phyloP scores from a whole-genome alignment of 1,140 invertebrate species.

The Bombus soroeensis region DNA sequence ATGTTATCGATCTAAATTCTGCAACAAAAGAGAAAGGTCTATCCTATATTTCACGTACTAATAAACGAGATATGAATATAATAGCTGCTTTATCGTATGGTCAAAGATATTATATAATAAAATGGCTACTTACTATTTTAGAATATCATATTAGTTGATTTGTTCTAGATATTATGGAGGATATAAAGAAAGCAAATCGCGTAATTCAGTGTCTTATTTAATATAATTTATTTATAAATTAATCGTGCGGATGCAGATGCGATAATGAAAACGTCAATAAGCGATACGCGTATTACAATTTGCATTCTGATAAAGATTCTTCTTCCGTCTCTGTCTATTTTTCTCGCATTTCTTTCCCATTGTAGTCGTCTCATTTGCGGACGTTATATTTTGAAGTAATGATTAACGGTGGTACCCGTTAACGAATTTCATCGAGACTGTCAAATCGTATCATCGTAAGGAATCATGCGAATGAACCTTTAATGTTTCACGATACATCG shows the following conservation, averaged over 20 bases:
- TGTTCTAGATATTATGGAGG: neutral
- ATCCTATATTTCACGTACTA: neutral
- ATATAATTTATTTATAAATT: conserved; percentile 84
- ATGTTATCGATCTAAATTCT: too few relatives aligned
- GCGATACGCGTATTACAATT: conserved; percentile 82
- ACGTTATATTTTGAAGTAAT: conserved; percentile 4
- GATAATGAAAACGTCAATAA: conserved; percentile 83
- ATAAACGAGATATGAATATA: neutral
- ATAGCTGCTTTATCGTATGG: too few relatives aligned
- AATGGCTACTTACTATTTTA: neutral
- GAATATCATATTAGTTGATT: neutral
- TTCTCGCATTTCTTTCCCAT: neutral
- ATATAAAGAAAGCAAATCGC: neutral
- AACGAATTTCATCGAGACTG: neutral
- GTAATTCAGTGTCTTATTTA: conserved; percentile 72
- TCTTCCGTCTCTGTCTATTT: conserved; percentile 70
- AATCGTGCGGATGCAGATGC: conserved; percentile 83
- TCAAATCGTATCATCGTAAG: conserved; percentile 8
- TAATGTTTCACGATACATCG: neutral
- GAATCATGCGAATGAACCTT: neutral
- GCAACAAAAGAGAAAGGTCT: too few relatives aligned
- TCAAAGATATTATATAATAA: neutral
- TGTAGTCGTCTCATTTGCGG: neutral
- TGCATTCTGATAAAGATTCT: conserved; percentile 80
- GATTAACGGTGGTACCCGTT: conserved; percentile 17